These are phyloP conservation scores for Tortricodes alternella DNA, from an alignment of 2,888 invertebrate species.

Conservation along the genomic window DNA sequence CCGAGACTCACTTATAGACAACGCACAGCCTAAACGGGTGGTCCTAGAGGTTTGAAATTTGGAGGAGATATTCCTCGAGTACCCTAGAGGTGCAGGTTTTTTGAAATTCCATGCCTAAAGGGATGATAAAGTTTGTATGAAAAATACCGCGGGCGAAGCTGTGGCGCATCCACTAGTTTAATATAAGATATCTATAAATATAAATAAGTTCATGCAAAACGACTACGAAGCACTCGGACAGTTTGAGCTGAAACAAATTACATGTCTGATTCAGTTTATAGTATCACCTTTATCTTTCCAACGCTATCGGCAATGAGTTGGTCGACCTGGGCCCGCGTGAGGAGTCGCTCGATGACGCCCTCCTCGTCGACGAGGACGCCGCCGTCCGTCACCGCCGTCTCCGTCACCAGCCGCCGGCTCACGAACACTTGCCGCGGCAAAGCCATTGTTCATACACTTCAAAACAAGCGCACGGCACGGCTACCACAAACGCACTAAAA, in stretches of 20 bases:
- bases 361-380: slow-evolving; percentile 83
- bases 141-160: no score
- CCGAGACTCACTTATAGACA: no score
- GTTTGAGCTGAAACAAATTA: neutral
- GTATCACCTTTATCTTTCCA: slow-evolving; percentile 78
- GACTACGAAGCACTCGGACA: neutral
- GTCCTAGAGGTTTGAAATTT: no score
- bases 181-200: no score
- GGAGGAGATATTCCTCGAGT: no score
- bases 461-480: slow-evolving; percentile 36
- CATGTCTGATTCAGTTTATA: neutral
- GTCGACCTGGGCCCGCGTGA: slow-evolving; percentile 72
- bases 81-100: no score
- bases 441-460: slow-evolving; percentile 45
- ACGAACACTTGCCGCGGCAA: slow-evolving; percentile 66
- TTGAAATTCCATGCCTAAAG: no score
- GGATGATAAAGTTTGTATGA: no score
- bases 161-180: no score
- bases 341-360: slow-evolving; percentile 82
- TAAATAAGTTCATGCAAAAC: no score
- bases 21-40: no score
- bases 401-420: slow-evolving; percentile 77
- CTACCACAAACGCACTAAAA: slow-evolving; percentile 35
- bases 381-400: slow-evolving; percentile 78
- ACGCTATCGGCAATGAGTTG: slow-evolving; percentile 68